Evolutionary conservation across 2,113 vertebrate species (phyloP).

Genomic region (Scytalopus superciliaris): DNA sequence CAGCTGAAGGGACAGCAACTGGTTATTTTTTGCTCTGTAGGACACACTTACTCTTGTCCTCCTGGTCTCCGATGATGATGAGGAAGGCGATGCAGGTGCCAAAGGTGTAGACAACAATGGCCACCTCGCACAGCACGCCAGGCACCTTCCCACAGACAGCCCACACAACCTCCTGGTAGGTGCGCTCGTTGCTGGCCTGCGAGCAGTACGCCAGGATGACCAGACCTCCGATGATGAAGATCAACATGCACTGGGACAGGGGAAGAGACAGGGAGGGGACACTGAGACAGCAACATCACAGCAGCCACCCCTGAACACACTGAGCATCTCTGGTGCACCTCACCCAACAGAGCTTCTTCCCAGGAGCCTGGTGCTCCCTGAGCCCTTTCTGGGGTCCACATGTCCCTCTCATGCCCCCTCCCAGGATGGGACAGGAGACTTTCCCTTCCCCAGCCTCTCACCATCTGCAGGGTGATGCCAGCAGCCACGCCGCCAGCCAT

Average conservation of each 20-base stretch:
- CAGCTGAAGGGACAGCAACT: background rate
- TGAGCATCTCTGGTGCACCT: background rate
- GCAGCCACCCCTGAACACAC: background rate
- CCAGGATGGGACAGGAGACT: background rate
- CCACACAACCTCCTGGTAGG: conserved; percentile 97
- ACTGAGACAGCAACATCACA: background rate
- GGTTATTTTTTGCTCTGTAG: background rate
- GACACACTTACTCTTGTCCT: conserved; percentile 89
- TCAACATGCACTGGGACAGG: conserved; percentile 84
- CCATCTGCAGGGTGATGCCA: conserved; percentile 88
- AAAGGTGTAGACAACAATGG: conserved; percentile 93
- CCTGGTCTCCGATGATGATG: conserved; percentile 96
- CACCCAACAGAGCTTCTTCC: background rate
- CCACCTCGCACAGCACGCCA: conserved; percentile 87
- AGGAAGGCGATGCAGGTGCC: conserved; percentile 98
- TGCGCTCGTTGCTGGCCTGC: conserved; percentile 89
- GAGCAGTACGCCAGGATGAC: conserved; percentile 95
- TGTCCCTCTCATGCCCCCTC: rapidly evolving
- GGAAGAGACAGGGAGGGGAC: background rate
- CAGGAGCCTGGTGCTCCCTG: background rate
- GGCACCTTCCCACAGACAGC: conserved; percentile 88
- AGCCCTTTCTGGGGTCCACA: background rate
- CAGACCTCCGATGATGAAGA: conserved; percentile 94
- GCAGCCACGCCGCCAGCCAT: conserved; percentile 88
- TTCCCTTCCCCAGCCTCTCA: conserved; percentile 55